Evolutionary conservation across 2,113 vertebrate species (phyloP).

Genomic region (Pyrgilauda ruficollis): DNA sequence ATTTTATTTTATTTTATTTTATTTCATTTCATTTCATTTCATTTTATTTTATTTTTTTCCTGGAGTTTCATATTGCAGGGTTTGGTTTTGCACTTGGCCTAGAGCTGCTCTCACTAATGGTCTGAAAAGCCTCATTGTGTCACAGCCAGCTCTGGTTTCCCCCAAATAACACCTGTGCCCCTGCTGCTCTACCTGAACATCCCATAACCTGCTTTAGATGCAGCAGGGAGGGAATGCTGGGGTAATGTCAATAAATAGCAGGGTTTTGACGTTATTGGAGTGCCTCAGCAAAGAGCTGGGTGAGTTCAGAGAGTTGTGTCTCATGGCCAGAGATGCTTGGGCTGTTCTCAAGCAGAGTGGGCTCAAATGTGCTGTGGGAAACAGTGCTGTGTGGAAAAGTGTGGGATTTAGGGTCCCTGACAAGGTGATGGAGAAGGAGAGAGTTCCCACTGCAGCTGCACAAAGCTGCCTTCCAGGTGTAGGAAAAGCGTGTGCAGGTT

Average conservation of each 20-base stretch:
- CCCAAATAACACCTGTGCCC: background rate
- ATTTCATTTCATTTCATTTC: no score
- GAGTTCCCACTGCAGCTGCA: background rate
- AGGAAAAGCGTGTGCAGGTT: background rate
- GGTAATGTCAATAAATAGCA: background rate
- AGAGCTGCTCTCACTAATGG: background rate
- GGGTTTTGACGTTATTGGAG: fast-evolving
- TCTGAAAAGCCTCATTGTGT: background rate
- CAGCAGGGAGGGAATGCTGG: background rate
- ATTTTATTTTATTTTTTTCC: background rate
- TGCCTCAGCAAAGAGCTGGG: background rate
- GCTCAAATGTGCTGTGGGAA: background rate
- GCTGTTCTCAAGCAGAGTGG: background rate
- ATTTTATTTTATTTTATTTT: background rate
- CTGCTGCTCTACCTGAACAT: background rate
- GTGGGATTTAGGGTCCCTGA: background rate
- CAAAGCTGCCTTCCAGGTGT: background rate
- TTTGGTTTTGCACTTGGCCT: background rate
- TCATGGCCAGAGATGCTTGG: background rate
- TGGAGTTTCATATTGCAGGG: background rate
- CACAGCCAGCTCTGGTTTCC: background rate
- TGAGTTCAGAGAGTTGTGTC: background rate
- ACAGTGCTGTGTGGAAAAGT: background rate
- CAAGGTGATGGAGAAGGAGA: background rate
- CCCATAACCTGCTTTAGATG: background rate